Evolutionary conservation across 2,888 invertebrate genomes (phyloP), one percentile per base, ranked within the genome.

Genomic region (Cerastis rubricosa): DNA sequence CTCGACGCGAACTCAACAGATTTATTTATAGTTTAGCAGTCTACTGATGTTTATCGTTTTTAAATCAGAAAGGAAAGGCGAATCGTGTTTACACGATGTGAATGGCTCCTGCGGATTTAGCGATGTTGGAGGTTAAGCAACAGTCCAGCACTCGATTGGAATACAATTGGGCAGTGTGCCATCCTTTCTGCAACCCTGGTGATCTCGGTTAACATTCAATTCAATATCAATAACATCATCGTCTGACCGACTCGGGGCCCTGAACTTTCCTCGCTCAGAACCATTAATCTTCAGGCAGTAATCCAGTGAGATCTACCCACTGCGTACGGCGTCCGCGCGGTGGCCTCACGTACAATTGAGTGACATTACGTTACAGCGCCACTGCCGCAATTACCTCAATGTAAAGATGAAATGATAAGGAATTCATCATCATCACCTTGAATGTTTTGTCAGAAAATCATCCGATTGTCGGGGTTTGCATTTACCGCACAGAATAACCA

Each of bases 31-130:
- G 59, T 74, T 61, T 67, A 11, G 29, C 69, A 70, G 59, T 78
- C 74, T 47, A 59, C 65, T 76, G 70, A 59, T 71, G 69, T 29
- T 74, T 70, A 81, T 69, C 57, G 43, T 71, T 80, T 11, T 45
- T 71, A 68, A 40, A 47, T 71, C 67, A 71, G 67, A 81, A 82
- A 51, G 14, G 77, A 81, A 82, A 69, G 71, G 82, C 29, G 57
- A 65, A 7, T 70, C 45, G 59, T 74, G 45, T 11, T n/a, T 19
- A n/a, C 22, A 68, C n/a, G 59, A 74, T 35, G 35, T 80, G 65
- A 81, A 66, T 66, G 69, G 76, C 65, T 22, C 22, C 63, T 67
- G 67, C 61, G 29, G 59, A n/a, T 22, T 25, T 25, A 14, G 12
- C 71, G 22, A 17, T 11, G 61, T n/a, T 49, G 73, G 65, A 73